Evolutionary conservation across 2,888 invertebrate species (phyloP).

Genomic region (Apomyelois bistriatella): DNA sequence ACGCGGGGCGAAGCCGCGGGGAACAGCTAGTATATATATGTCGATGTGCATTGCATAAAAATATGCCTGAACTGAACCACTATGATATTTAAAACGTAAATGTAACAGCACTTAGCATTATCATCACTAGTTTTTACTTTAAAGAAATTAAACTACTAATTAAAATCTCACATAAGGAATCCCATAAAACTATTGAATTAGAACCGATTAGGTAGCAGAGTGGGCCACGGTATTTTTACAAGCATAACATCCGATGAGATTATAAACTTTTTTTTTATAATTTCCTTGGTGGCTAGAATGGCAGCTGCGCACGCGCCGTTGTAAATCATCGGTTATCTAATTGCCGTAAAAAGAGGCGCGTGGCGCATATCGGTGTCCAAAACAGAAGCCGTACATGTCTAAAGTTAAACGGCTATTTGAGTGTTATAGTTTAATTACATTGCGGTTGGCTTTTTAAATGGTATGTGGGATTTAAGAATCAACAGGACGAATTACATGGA

Average conservation of each 20-base stretch:
- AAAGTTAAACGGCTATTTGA: conserved; percentile 14
- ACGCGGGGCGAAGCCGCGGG: no score
- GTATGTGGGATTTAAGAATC: conserved; percentile 8
- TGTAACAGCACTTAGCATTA: no score
- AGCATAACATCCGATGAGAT: conserved; percentile 14
- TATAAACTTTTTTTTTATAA: conserved; percentile 17
- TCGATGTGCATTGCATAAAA: no score
- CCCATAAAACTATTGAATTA: background rate
- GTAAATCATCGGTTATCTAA: conserved; percentile 59
- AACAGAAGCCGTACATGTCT: conserved; percentile 30
- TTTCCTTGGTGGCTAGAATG: conserved; percentile 6
- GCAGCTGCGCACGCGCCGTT: conserved; percentile 29
- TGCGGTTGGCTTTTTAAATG: conserved; percentile 19
- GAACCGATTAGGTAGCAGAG: background rate
- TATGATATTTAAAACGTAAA: no score
- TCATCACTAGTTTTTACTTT: no score
- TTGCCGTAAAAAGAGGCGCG: conserved; percentile 54
- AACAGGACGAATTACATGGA: background rate
- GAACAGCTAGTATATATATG: no score
- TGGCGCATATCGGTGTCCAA: conserved; percentile 29
- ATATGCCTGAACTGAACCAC: no score
- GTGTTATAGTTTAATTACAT: conserved; percentile 27
- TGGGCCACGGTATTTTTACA: conserved; percentile 2
- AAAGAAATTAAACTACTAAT: no score
- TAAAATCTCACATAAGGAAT: background rate